phyloP scores from a whole-genome alignment of 1,140 invertebrate species.

The Stegodyphus dumicola region DNA sequence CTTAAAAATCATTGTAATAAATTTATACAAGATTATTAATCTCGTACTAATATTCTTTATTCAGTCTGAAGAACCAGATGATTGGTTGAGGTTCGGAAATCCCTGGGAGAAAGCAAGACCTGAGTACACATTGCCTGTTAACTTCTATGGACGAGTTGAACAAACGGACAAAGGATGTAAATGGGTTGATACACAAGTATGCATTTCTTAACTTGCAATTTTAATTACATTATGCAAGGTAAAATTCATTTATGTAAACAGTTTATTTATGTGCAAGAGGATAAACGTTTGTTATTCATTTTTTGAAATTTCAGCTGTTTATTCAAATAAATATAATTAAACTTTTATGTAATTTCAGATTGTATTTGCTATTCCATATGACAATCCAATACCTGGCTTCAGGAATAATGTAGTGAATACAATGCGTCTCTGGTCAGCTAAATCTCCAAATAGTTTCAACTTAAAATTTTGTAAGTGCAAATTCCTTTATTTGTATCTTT shows the following conservation, averaged over 20 bases:
- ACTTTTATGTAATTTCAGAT: constrained; percentile 5
- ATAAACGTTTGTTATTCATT: too few relatives aligned
- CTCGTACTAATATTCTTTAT: not conserved
- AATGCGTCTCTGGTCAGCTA: constrained; percentile 96
- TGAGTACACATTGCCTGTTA: constrained; percentile 91
- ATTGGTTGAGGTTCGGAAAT: constrained; percentile 86
- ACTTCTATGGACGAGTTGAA: constrained; percentile 95
- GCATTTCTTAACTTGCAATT: not conserved
- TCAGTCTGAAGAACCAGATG: constrained; percentile 90
- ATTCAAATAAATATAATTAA: not conserved
- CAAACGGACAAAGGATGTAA: constrained; percentile 83
- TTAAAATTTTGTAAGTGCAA: constrained; percentile 84
- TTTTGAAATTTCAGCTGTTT: too few relatives aligned
- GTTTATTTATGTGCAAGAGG: too few relatives aligned
- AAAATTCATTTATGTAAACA: too few relatives aligned
- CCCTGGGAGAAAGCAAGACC: constrained; percentile 85
- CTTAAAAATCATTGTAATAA: not conserved
- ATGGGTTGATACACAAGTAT: constrained; percentile 94
- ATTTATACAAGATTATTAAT: not conserved
- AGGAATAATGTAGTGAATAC: constrained; percentile 98
- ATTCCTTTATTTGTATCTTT: not conserved
- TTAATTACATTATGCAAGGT: not conserved
- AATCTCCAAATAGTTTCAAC: constrained; percentile 96
- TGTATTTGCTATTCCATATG: constrained; percentile 99
- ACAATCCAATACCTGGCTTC: constrained; percentile 97